These are phyloP conservation scores for Myrmecophaga tridactyla DNA, from an alignment of 2,113 vertebrate genomes.

Conservation along the genomic window DNA sequence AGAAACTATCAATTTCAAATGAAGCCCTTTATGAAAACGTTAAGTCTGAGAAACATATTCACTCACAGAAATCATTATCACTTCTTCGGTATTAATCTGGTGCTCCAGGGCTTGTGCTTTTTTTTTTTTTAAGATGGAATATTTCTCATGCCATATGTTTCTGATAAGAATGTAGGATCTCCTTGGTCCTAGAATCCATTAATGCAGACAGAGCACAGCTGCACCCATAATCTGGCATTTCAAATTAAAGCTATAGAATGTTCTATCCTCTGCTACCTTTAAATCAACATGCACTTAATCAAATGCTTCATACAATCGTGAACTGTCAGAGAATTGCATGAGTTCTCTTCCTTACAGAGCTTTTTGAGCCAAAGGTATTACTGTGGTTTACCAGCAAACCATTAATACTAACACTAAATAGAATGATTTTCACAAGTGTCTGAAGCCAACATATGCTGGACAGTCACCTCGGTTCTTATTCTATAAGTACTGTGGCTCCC, in stretches of 20 bases:
- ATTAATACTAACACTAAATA: neutral
- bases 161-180: constrained; percentile 44
- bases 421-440: constrained; percentile 52
- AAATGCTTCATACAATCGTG: neutral
- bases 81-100: constrained; percentile 17
- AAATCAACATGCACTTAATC: neutral
- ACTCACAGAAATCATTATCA: neutral
- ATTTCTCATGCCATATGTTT: constrained; percentile 15
- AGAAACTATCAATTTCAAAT: constrained; percentile 1
- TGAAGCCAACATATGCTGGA: constrained; percentile 53
- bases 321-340: neutral
- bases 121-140: neutral
- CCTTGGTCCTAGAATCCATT: neutral
- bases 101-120: neutral
- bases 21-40: neutral
- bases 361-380: accelerated
- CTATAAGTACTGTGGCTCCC: constrained; percentile 60
- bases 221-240: neutral
- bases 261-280: constrained; percentile 31
- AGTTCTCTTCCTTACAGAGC: neutral
- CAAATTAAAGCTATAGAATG: neutral
- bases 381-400: constrained; percentile 16
- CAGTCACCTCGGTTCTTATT: constrained; percentile 66
- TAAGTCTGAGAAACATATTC: neutral
- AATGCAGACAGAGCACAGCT: neutral